Percentiles rank a stretch among this genome's conserved stretches.
Conservation (phyloP, 2,113 vertebrate genomes). For the Grammomys dolichurus region DNA sequence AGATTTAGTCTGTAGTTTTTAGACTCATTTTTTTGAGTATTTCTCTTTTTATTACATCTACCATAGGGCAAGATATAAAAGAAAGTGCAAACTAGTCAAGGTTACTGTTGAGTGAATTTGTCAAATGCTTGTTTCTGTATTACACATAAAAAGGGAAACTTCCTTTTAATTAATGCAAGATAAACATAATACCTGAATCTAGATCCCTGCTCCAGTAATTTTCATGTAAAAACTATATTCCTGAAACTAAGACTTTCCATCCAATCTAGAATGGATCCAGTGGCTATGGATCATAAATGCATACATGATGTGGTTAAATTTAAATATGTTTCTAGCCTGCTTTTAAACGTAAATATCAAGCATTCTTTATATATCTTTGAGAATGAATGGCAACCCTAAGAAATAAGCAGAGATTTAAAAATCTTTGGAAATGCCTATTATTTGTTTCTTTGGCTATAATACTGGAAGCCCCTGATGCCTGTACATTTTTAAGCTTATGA, state of each 20-base stretch:
- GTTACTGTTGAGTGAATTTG: slow-evolving; percentile 1
- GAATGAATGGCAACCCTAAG: slow-evolving; percentile 22
- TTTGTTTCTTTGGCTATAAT: slow-evolving; percentile 33
- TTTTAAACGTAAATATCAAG: slow-evolving; percentile 11
- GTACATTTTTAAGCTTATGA: background rate
- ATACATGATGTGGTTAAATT: background rate
- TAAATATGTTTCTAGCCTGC: background rate
- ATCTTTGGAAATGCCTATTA: background rate
- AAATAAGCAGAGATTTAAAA: slow-evolving; percentile 39
- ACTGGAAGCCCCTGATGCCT: background rate
- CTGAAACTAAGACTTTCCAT: background rate
- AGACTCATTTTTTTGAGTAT: slow-evolving; percentile 17
- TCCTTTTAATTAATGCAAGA: slow-evolving; percentile 23
- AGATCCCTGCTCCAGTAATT: background rate
- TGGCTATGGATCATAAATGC: background rate
- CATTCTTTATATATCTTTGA: slow-evolving; percentile 15
- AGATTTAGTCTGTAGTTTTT: background rate
- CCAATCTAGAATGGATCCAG: background rate
- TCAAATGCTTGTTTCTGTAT: background rate
- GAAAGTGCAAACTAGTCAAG: slow-evolving; percentile 16
- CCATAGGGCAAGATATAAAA: background rate
- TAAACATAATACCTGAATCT: background rate
- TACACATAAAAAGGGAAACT: background rate
- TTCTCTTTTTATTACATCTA: slow-evolving; percentile 26
- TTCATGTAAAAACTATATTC: background rate